Base-by-base conservation (phyloP, 1,140 invertebrate genomes). In the Drosophila teissieri region DNA sequence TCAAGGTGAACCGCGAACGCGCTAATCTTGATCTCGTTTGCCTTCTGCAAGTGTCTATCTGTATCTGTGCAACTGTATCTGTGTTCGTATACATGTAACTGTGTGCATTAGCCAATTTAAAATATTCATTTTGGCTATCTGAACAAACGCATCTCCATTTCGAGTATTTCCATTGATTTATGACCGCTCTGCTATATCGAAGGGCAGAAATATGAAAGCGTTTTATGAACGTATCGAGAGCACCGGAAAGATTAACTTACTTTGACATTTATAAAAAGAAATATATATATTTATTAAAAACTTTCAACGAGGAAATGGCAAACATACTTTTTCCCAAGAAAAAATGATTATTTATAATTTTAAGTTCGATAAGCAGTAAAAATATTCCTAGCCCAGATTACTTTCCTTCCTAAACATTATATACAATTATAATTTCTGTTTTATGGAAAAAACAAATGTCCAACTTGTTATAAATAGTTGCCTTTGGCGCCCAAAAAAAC, bases 11-110 rank as follows among this genome's bases (percentile, higher is more conserved):
- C 83, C 49, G 68, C 75, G 81, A 83, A 68, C 44, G 65, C 79
- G 80, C 72, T 83, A 88, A 88, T 88, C 83, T 88, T 84, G 83
- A 88, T 88, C 83, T 88, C 73, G 83, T 88, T 88, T 88, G 68
- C 83, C 83, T 89, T 89, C 83, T 89, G 84, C 83, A 70, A 48
- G 34, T 57, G 31, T 74, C 42, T 69, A 70, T 77, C 48, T 73
- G 52, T 44, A 39, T 49, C 8, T 70, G 40, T 57, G 49, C 31
- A 46, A 15, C n/a, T 8, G 39, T 17, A 8, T n/a, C n/a, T 45
- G 24, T 55, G 14, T 62, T 12, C 60, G 17, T 46, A 15, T 61
- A 17, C 44, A 2, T 62, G 53, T 56, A 39, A 2, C 19, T 58
- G 53, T 54, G 17, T 46, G 51, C 40, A 22, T 63, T 84, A 72